Conservation (phyloP, 2,888 invertebrate genomes). For the Plebejus anna region DNA sequence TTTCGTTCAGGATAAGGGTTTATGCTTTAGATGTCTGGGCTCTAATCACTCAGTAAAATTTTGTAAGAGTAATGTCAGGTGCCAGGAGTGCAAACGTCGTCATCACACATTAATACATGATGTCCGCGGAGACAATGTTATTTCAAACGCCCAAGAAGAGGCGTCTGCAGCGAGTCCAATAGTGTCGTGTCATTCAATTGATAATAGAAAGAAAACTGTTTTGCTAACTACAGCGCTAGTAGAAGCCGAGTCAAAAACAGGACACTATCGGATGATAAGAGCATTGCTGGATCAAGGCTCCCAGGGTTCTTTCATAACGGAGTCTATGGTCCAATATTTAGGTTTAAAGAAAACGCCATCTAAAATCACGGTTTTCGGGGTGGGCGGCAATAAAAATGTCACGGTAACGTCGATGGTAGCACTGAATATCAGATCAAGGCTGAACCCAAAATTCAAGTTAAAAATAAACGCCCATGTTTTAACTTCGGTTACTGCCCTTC, state of each 20-base stretch:
- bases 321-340: slow-evolving; percentile 32
- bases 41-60: too few relatives aligned
- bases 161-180: too few relatives aligned
- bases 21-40: too few relatives aligned
- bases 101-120: slow-evolving; percentile 27
- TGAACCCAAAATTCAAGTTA: slow-evolving; percentile 30
- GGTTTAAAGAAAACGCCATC: slow-evolving; percentile 31
- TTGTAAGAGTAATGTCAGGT: background rate
- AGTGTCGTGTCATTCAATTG: too few relatives aligned
- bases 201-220: slow-evolving; percentile 27
- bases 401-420: slow-evolving; percentile 31
- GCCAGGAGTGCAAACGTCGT: background rate
- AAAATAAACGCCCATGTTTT: slow-evolving; percentile 31
- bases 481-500: slow-evolving; percentile 29
- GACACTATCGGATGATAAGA: slow-evolving; percentile 15
- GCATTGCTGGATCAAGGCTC: slow-evolving; percentile 34
- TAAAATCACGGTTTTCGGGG: slow-evolving; percentile 27
- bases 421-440: slow-evolving; percentile 28
- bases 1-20: too few relatives aligned
- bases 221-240: slow-evolving; percentile 40
- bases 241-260: slow-evolving; percentile 34
- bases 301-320: slow-evolving; percentile 33
- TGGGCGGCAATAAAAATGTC: slow-evolving; percentile 28
- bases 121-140: too few relatives aligned
- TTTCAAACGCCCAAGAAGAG: too few relatives aligned